Base-by-base conservation (phyloP, 2,797 vertebrate genomes). In the Calcarius lapponicus region DNA sequence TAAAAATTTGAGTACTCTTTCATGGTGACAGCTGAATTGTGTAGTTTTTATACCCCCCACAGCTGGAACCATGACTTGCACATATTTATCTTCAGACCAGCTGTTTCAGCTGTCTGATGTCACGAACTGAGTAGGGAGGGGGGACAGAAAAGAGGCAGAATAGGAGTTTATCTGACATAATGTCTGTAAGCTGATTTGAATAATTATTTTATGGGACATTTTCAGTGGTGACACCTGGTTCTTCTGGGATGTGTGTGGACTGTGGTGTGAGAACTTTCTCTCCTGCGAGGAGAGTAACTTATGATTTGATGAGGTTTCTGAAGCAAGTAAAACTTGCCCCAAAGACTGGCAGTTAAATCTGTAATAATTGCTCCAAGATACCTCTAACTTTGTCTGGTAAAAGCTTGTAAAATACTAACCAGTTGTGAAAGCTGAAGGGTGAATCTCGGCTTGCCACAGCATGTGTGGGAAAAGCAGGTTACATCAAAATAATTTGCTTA, bases 1-100 rank as follows among this genome's bases (percentile, higher is more conserved):
- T 73, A 71, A 75, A 71, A 70, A 32, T 13, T 31, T 42, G 65
- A 93, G 45, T 61, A 7, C 56, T 54, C 1, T 56, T 85, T 91
- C 20, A 2, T 2, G 10, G 13, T 71, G 48, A 57, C 51, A 73
- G 26, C 45, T 87, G 89, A 93, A 67, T 25, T 51, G 36, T 83
- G 17, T 26, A 2, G 34, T 79, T 62, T 47, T 73, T 62, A 7
- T 13, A 12, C 9, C 58, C 25, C 21, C 12, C 26, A 6, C 67
- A 93, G 67, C 78, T 90, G 86, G 82, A 90, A 88, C 53, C 51
- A 21, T 92, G 83, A 90, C 90, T 90, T 93, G 80, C 73, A 66
- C 8, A 4, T 89, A 36, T 40, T 88, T 86, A n/a, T 79, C 80
- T 53, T 66, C 31, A 51, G 75, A 73, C 64, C 74, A 95, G 88